Evolutionary conservation across 2,113 vertebrate species (phyloP), one percentile per base, ranked within the genome.

Genomic region (Nothocercus julius): DNA sequence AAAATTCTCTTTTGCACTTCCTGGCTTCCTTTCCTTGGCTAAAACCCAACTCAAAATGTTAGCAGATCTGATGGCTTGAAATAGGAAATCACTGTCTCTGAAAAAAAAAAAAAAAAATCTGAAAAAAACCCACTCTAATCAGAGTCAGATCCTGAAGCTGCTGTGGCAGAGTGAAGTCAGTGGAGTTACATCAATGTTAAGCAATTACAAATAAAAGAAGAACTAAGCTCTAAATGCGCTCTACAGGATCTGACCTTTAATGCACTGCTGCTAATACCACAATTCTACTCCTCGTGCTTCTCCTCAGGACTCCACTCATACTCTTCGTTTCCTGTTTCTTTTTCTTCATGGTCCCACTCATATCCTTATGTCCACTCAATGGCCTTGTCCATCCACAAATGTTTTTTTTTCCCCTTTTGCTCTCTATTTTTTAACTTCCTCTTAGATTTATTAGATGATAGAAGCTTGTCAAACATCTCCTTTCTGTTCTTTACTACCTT

Each of bases 121-220:
- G 21, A 49, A 49, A 49, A 47, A 47, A 47, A 47, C 9, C 8
- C 49, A 49, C 49, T 15, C 20, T 53, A 63, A 7, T 3, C 38
- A 36, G 42, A 47, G 38, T 86, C 68, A 73, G 44, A 62, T 78
- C 56, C 30, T 40, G 34, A 70, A 77, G 40, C 42, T 90, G 25
- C 69, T 75, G 4, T 28, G 70, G 89, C 68, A 70, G 22, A 70
- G 13, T 53, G 58, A 80, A 90, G 34, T 79, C 30, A 49, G 49
- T 53, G 64, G 45, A 67, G 40, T 62, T 89, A 22, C 36, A 58
- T 72, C 80, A 61, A 1, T 66, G 30, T 79, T 66, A 90, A 89
- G 18, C 77, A 90, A 85, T 73, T 87, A 73, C 28, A 91, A 95
- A 69, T 34, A 53, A 92, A 86, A 87, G 58, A 62, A 67, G 83